Base-by-base conservation (phyloP, 2,888 invertebrate genomes). In the Alsophila aescularia region DNA sequence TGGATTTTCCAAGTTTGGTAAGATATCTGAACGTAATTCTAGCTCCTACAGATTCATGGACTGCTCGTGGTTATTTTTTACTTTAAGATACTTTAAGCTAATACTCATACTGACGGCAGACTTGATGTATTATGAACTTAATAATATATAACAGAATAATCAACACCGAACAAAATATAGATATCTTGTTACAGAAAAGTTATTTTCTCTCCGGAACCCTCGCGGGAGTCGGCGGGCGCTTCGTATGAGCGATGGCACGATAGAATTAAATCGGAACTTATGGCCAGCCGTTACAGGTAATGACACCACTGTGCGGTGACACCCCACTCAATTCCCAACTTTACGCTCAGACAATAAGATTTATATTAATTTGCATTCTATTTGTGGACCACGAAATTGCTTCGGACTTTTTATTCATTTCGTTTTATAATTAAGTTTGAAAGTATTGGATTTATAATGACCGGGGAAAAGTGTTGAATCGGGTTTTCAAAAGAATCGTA, bases 221-320 rank as follows among this genome's bases (percentile, higher is more conserved):
- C 37, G 1, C 9, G 48, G 34, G 35, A 40, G 32, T 10, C 7
- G 18, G n/a, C 21, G 2, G 9, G 40, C n/a, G n/a, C 48, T 57
- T 50, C 35, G 70, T 73, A 79, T 80, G 79, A 78, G 73, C 63
- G 68, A 76, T 74, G 71, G 54, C 60, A 65, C 70, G 67, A 76
- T 73, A 66, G 77, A 75, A 81, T 80, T 77, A 81, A 79, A 83
- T 76, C 72, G 51, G 71, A 73, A 78, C 77, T 80, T 77, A 81
- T 70, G 69, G 67, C 66, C 71, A 49, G 60, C 73, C 79, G 73
- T 81, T 78, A 70, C 75, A 73, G 72, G 77, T 83, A 79, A 80
- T 74, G 76, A 73, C 72, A 62, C 66, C 66, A 60, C 67, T 60
- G 62, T 49, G 64, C 41, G 37, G 34, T 15, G 2, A 31, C 15